Evolutionary conservation across 1,140 invertebrate genomes (phyloP), one percentile per base, ranked within the genome.

Genomic region (Coenobita brevimanus): DNA sequence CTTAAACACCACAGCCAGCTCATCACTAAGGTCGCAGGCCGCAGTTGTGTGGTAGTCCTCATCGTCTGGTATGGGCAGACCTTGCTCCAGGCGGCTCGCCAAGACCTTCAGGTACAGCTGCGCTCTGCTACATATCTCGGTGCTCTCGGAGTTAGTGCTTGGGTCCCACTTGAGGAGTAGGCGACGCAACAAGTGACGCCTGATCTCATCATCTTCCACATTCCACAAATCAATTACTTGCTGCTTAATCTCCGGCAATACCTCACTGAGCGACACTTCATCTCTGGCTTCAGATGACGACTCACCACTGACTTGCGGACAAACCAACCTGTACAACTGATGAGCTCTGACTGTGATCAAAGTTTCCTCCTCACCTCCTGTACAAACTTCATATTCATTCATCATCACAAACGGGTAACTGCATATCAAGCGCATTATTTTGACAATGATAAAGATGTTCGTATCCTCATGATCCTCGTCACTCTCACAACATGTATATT

Each of bases 111-210:
- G 64, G 38, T 60, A 78, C 38, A 86, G 46, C 17, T 78, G 17
- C 46, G 6, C 17, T 6, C 17, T 50, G 46, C 6, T 50, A 43
- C 73, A 57, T 33, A 86, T 36, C n/a, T 76, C 73, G 13, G 27
- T 27, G 15, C 30, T 43, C 15, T 79, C 73, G 2, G 36, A 54
- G 41, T 86, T 86, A 33, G 78, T 86, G 33, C 79, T 73, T 33
- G 83, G 83, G 64, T 86, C 73, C 83, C 83, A 86, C 54, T 79
- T 86, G 33, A 86, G 54, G n/a, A 64, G 27, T 13, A 86, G 41
- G 33, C 83, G 83, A 0, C 83, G 57, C 24, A 86, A 17, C 30
- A 86, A 17, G 30, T 86, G 83, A 2, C n/a, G 50, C 41, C 62
- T 78, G 24, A 46, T 41, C 15, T 78, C 41, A 46, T 43, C 33